A percentile compares a stretch with the other conserved stretches of the same genome.
These are phyloP conservation scores for Coregonus sp. DNA, from an alignment of 2,797 vertebrate genomes.

Conservation along the genomic window DNA sequence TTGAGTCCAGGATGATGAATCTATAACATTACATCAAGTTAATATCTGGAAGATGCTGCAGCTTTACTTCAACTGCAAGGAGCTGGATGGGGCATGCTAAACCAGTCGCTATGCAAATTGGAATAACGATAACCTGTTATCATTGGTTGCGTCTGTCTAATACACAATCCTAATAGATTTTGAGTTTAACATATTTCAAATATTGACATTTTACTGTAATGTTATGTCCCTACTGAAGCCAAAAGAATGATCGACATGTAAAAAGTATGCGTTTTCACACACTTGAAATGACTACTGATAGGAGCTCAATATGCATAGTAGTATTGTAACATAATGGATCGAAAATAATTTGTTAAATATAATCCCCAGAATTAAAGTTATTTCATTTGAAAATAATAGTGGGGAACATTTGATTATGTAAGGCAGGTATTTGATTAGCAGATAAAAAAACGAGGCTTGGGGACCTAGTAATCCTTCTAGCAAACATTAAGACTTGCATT, in stretches of 20 bases:
- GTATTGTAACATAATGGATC: neutral
- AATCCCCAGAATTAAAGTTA: neutral
- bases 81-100: neutral
- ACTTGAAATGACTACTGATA: neutral
- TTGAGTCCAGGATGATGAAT: conserved; percentile 86
- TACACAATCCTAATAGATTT: conserved; percentile 3
- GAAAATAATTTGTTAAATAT: neutral
- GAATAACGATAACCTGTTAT: neutral
- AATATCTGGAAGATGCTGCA: neutral
- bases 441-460: neutral
- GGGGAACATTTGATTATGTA: conserved; percentile 26
- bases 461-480: neutral
- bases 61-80: neutral
- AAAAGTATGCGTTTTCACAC: neutral
- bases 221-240: neutral
- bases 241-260: neutral
- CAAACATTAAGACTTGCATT: conserved; percentile 15
- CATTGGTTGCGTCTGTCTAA: neutral
- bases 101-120: neutral
- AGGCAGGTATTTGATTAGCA: conserved; percentile 30
- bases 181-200: neutral
- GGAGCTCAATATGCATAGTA: neutral
- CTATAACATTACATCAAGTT: conserved; percentile 31
- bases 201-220: neutral
- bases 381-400: too few relatives aligned